These are phyloP conservation scores for Rhizoglyphus robini DNA, from an alignment of 1,140 invertebrate species.

Conservation along the genomic window DNA sequence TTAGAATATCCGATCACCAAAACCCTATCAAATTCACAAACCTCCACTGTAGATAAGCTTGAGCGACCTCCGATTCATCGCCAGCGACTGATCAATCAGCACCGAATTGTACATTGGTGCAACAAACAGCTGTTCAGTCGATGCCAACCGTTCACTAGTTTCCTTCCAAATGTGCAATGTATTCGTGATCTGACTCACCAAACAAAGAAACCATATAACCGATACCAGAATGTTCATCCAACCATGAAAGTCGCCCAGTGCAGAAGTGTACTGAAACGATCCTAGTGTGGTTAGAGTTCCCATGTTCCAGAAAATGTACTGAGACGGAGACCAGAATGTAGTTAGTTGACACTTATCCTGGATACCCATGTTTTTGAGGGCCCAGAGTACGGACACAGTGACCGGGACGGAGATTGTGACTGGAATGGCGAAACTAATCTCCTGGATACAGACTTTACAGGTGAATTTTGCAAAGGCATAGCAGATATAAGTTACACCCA, in stretches of 20 bases:
- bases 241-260: conserved; percentile 25
- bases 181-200: conserved; percentile 36
- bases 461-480: conserved; percentile 85
- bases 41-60: too few relatives aligned
- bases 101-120: conserved; percentile 41
- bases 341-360: conserved; percentile 7
- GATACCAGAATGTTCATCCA: conserved; percentile 24
- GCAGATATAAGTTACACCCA: conserved; percentile 63
- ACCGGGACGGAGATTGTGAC: conserved; percentile 33
- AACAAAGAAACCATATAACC: conserved; percentile 35
- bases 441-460: conserved; percentile 88
- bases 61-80: too few relatives aligned
- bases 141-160: conserved; percentile 39
- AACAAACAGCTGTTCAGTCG: conserved; percentile 41
- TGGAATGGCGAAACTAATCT: conserved; percentile 36
- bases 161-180: conserved; percentile 43
- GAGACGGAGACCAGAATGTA: not conserved
- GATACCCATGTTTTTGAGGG: not conserved
- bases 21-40: too few relatives aligned
- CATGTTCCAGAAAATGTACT: conserved; percentile 75
- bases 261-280: conserved; percentile 51
- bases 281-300: conserved; percentile 72
- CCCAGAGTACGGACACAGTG: conserved; percentile 29
- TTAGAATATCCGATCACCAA: too few relatives aligned
- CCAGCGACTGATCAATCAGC: too few relatives aligned